phyloP scores from a whole-genome alignment of 2,113 vertebrate species.

The Hippocampus barbouri region DNA sequence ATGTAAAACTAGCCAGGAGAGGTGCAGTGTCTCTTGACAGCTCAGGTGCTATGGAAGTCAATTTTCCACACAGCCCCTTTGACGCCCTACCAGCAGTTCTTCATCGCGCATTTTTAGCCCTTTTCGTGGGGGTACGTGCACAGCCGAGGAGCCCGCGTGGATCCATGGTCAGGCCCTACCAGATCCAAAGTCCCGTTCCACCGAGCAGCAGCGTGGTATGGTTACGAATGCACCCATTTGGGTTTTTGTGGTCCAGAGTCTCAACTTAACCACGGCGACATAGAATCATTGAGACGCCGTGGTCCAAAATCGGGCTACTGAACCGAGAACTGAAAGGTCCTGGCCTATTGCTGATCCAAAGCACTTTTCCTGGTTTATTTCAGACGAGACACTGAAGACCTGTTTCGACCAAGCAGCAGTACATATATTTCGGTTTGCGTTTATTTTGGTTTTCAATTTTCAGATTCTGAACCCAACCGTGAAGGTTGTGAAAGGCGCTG shows the following conservation, averaged over 20 bases:
- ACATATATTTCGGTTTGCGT: too few species aligned
- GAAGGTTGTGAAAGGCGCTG: too few species aligned
- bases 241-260: not conserved
- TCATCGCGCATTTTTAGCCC: slow-evolving; percentile 48
- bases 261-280: not conserved
- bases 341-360: not conserved
- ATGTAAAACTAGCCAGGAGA: not conserved
- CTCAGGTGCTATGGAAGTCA: not conserved
- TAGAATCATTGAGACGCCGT: not conserved
- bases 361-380: too few species aligned
- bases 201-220: not conserved
- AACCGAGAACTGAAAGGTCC: not conserved
- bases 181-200: slow-evolving; percentile 3
- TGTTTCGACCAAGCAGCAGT: too few species aligned
- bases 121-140: slow-evolving; percentile 41
- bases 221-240: not conserved
- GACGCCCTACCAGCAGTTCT: not conserved
- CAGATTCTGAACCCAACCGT: too few species aligned
- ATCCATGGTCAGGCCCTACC: slow-evolving; percentile 4
- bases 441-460: too few species aligned
- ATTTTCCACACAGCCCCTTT: not conserved
- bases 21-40: not conserved
- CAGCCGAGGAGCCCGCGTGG: slow-evolving; percentile 27
- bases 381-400: too few species aligned
- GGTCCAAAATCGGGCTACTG: not conserved